Percentiles rank a stretch among this genome's conserved stretches.
These are phyloP conservation scores for Eclectus roratus DNA, from an alignment of 2,113 vertebrate species.

Conservation along the genomic window DNA sequence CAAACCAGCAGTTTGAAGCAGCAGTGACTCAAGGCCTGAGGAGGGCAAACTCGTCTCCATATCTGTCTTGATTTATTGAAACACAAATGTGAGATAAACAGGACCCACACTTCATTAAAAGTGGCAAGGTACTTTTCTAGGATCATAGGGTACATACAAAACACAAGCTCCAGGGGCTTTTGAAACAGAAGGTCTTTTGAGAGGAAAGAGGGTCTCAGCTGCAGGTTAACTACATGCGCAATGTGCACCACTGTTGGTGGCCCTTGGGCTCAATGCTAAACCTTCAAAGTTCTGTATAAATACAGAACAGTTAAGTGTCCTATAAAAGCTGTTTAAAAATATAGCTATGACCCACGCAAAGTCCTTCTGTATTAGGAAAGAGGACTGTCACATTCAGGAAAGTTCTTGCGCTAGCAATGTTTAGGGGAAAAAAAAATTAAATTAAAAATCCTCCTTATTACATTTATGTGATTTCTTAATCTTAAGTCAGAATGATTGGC, in stretches of 20 bases:
- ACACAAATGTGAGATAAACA: not conserved
- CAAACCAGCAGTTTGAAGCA: not conserved
- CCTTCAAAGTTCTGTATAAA: not conserved
- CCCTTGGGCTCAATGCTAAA: not conserved
- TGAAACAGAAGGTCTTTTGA: not conserved
- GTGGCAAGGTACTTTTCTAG: not conserved
- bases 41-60: not conserved
- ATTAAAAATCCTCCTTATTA: not conserved
- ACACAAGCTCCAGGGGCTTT: not conserved
- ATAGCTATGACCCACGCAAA: accelerated
- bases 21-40: not conserved
- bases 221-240: not conserved
- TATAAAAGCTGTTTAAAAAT: not conserved
- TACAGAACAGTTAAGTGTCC: not conserved
- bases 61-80: not conserved
- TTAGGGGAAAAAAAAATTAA: not conserved
- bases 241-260: not conserved
- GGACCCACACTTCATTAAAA: not conserved
- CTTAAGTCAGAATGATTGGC: not conserved
- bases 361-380: not conserved
- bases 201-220: not conserved
- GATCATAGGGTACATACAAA: not conserved
- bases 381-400: not conserved
- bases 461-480: not conserved
- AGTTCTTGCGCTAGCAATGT: not conserved